A percentile compares a stretch with the other conserved stretches of the same genome.
Evolutionary conservation across 2,113 vertebrate species (phyloP).

Genomic region (Myrmophylax atrothorax): DNA sequence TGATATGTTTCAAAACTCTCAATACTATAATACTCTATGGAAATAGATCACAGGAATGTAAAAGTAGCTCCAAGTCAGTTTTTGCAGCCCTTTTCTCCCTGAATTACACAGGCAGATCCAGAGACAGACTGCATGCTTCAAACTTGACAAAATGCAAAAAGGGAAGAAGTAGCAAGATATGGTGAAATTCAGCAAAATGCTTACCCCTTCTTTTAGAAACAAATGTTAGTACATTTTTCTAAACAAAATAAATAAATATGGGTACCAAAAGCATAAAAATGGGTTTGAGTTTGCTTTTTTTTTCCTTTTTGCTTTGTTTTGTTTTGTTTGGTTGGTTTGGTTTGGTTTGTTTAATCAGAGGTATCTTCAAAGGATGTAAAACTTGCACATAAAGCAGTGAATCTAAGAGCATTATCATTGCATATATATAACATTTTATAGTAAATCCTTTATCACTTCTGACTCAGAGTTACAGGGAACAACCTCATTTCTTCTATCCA

Average conservation of each 20-base stretch:
- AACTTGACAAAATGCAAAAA: background rate
- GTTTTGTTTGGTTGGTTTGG: no score
- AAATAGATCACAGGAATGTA: background rate
- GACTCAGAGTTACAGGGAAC: background rate
- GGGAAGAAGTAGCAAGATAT: rapidly evolving
- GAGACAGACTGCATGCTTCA: background rate
- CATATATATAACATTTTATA: background rate
- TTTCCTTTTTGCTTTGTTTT: background rate
- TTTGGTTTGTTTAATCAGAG: background rate
- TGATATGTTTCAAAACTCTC: background rate
- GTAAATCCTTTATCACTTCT: background rate
- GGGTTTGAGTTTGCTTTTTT: background rate
- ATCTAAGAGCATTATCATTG: background rate
- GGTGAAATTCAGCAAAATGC: background rate
- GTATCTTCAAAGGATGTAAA: background rate
- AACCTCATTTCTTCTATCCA: background rate
- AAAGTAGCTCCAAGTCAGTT: background rate
- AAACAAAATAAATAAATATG: background rate
- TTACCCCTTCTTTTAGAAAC: background rate
- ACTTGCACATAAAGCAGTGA: background rate
- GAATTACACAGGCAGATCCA: background rate
- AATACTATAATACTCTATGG: background rate
- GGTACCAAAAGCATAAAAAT: background rate
- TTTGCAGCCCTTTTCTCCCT: background rate
- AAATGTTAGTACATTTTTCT: background rate